phyloP scores from a whole-genome alignment of 1,140 invertebrate species.

The Brachionus paranguensis region DNA sequence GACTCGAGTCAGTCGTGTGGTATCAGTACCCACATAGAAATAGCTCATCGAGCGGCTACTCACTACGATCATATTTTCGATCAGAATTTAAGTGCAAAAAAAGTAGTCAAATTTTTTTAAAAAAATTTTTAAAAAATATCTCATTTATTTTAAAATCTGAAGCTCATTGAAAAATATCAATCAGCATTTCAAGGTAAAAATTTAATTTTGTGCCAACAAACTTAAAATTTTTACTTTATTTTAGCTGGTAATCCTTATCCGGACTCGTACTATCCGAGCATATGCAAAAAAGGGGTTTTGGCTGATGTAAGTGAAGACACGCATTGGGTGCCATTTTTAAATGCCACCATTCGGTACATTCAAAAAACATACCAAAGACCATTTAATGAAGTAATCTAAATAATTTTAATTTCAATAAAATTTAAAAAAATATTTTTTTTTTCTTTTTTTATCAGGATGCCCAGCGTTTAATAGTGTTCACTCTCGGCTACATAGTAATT shows the following conservation, averaged over 20 bases:
- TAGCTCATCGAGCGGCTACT: conserved; percentile 41
- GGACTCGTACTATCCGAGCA: conserved; percentile 47
- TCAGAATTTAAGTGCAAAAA: conserved; percentile 37
- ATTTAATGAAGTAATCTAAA: conserved; percentile 43
- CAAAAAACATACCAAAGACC: conserved; percentile 46
- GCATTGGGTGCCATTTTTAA: conserved; percentile 51
- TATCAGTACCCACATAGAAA: conserved; percentile 43
- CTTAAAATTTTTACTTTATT: not conserved
- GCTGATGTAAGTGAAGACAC: conserved; percentile 44
- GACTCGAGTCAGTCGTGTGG: conserved; percentile 40
- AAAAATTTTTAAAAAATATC: not conserved
- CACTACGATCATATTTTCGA: conserved; percentile 33
- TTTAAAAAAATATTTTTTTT: not conserved
- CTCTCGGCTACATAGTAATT: conserved; percentile 45
- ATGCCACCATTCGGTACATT: conserved; percentile 51
- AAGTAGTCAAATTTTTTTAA: conserved; percentile 3
- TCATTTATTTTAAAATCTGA: conserved; percentile 1
- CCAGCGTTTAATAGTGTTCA: conserved; percentile 48
- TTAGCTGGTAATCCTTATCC: conserved; percentile 50
- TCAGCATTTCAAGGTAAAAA: conserved; percentile 47
- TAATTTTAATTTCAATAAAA: not conserved
- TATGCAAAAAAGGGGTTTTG: conserved; percentile 47
- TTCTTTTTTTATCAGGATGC: conserved; percentile 43
- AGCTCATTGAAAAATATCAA: conserved; percentile 49
- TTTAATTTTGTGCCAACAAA: not conserved